Evolutionary conservation across 2,113 vertebrate species (phyloP).

Genomic region (Sula dactylatra): DNA sequence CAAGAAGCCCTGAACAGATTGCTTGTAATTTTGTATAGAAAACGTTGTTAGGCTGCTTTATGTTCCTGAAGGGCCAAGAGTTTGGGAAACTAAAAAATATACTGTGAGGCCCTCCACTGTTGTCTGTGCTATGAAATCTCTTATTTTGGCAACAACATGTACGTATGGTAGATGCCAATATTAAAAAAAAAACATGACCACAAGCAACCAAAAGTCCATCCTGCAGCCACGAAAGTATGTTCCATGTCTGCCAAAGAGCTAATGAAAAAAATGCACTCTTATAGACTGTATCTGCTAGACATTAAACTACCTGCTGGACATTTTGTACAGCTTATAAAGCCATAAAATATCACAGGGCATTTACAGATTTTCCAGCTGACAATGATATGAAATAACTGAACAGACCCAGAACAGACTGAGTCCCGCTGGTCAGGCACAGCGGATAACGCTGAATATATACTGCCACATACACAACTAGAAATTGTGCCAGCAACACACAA

Average conservation of each 20-base stretch:
- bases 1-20: not conserved
- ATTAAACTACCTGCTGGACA: constrained; percentile 49
- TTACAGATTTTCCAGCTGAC: constrained; percentile 29
- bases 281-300: not conserved
- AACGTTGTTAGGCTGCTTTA: not conserved
- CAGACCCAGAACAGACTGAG: not conserved
- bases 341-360: not conserved
- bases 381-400: not conserved
- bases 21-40: not conserved
- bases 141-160: not conserved
- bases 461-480: not conserved
- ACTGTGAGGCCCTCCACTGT: not conserved
- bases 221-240: constrained; percentile 11
- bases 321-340: constrained; percentile 35
- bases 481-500: not conserved
- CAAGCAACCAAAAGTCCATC: not conserved
- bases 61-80: not conserved
- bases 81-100: not conserved
- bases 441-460: not conserved
- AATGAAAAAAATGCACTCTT: constrained; percentile 5
- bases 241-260: constrained; percentile 19
- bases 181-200: not conserved
- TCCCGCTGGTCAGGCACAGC: not conserved
- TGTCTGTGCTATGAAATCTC: not conserved
- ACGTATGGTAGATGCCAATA: accelerated